Conservation (phyloP, 2,797 vertebrate genomes). For the Salarias fasciatus region DNA sequence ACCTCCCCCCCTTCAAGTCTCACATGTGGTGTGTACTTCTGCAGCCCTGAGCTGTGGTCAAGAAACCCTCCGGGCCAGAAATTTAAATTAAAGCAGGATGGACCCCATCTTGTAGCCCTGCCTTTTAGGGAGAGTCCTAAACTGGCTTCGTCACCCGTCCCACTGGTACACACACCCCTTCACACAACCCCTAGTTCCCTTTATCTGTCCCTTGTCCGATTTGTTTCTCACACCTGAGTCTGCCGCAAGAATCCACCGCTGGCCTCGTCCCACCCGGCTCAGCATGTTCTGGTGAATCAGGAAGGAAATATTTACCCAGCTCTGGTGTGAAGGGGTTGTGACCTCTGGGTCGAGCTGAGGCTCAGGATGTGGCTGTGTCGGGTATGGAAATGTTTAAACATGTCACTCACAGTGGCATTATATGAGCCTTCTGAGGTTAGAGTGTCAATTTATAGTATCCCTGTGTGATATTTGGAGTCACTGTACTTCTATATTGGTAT, state of each 20-base stretch:
- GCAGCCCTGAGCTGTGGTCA: slow-evolving; percentile 37
- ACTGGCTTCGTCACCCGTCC: slow-evolving; percentile 3
- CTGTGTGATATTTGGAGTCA: slow-evolving; percentile 18
- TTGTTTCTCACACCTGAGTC: slow-evolving; percentile 53
- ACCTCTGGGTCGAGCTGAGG: slow-evolving; percentile 60
- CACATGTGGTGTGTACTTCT: slow-evolving; percentile 65
- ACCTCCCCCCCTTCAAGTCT: slow-evolving; percentile 7
- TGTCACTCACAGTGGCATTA: slow-evolving; percentile 36
- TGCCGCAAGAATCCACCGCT: slow-evolving; percentile 32
- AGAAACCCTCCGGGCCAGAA: slow-evolving; percentile 50
- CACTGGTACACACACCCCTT: slow-evolving; percentile 31
- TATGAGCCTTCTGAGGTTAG: slow-evolving; percentile 18
- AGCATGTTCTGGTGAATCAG: slow-evolving; percentile 55
- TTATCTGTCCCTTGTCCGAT: slow-evolving; percentile 39
- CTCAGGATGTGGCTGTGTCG: slow-evolving; percentile 60
- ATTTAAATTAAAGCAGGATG: slow-evolving; percentile 74
- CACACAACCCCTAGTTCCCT: slow-evolving; percentile 19
- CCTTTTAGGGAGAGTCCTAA: slow-evolving; percentile 36
- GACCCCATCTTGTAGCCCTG: slow-evolving; percentile 18
- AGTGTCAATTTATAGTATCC: slow-evolving; percentile 19
- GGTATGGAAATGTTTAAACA: slow-evolving; percentile 56
- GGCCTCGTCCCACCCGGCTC: slow-evolving; percentile 24
- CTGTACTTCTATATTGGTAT: background rate
- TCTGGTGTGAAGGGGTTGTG: slow-evolving; percentile 64
- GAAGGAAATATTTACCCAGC: slow-evolving; percentile 71